These are phyloP conservation scores for Arctia plantaginis DNA, from an alignment of 2,888 invertebrate genomes.

Conservation along the genomic window DNA sequence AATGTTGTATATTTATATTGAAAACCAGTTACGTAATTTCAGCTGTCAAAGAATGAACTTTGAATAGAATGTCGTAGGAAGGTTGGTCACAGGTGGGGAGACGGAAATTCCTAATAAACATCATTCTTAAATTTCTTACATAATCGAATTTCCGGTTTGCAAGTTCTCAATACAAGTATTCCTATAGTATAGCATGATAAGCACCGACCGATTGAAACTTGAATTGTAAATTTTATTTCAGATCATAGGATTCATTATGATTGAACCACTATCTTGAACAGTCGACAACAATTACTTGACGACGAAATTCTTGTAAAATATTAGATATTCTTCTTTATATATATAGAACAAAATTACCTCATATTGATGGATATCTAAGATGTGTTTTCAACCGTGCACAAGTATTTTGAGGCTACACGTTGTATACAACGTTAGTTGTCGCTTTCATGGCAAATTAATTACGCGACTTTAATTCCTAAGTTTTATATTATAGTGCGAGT, in stretches of 20 bases:
- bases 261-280: slow-evolving; percentile 27
- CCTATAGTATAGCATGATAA: slow-evolving; percentile 41
- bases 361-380: neutral
- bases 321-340: neutral
- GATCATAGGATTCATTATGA: slow-evolving; percentile 35
- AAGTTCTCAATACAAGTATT: slow-evolving; percentile 49
- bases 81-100: slow-evolving; percentile 51
- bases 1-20: slow-evolving; percentile 26
- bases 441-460: slow-evolving; percentile 55
- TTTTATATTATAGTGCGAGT: slow-evolving; percentile 69
- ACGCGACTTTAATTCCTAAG: slow-evolving; percentile 68
- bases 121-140: slow-evolving; percentile 56
- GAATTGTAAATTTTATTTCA: slow-evolving; percentile 49
- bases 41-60: slow-evolving; percentile 41
- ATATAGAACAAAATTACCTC: neutral
- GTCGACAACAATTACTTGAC: slow-evolving; percentile 12
- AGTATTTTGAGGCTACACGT: slow-evolving; percentile 33
- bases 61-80: slow-evolving; percentile 48
- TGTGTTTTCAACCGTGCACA: slow-evolving; percentile 6
- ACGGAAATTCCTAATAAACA: slow-evolving; percentile 65
- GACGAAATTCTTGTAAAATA: slow-evolving; percentile 16
- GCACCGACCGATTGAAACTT: slow-evolving; percentile 41
- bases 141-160: slow-evolving; percentile 54
- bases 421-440: slow-evolving; percentile 42
- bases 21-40: slow-evolving; percentile 41